A percentile compares a stretch with the other conserved stretches of the same genome.
Evolutionary conservation across 2,888 invertebrate genomes (phyloP).

Genomic region (Drosophila atripex): DNA sequence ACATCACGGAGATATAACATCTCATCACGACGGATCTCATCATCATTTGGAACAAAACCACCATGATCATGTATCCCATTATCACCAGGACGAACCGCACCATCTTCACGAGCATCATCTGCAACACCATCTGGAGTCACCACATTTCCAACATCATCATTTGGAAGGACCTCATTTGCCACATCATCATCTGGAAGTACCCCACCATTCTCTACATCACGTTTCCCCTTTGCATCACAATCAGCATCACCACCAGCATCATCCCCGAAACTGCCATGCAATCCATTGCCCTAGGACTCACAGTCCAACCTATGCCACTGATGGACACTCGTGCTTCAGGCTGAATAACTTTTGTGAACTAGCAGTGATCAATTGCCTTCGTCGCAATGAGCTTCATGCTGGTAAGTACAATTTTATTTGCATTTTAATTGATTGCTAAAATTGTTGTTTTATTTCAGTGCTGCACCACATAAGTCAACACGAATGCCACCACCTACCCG

Average conservation of each 20-base stretch:
- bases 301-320: slow-evolving; percentile 33
- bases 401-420: neutral
- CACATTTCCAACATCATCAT: neutral
- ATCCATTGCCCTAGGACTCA: slow-evolving; percentile 33
- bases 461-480: slow-evolving; percentile 22
- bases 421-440: neutral
- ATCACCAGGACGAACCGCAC: slow-evolving; percentile 3
- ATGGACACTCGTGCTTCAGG: slow-evolving; percentile 40
- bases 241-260: slow-evolving; percentile 6
- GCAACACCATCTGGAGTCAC: neutral
- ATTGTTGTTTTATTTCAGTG: slow-evolving; percentile 1
- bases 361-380: slow-evolving; percentile 45
- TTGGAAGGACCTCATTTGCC: neutral
- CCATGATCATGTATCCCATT: neutral
- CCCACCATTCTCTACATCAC: neutral
- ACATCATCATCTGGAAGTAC: neutral
- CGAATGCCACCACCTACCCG: slow-evolving; percentile 37
- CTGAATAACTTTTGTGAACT: slow-evolving; percentile 47
- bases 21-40: slow-evolving; percentile 23
- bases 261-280: slow-evolving; percentile 42
- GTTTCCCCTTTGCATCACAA: neutral
- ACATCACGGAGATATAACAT: slow-evolving; percentile 15
- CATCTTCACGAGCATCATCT: neutral
- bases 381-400: slow-evolving; percentile 30
- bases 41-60: slow-evolving; percentile 2